phyloP scores from a whole-genome alignment of 2,797 vertebrate species.

The Gambusia yucatana region DNA sequence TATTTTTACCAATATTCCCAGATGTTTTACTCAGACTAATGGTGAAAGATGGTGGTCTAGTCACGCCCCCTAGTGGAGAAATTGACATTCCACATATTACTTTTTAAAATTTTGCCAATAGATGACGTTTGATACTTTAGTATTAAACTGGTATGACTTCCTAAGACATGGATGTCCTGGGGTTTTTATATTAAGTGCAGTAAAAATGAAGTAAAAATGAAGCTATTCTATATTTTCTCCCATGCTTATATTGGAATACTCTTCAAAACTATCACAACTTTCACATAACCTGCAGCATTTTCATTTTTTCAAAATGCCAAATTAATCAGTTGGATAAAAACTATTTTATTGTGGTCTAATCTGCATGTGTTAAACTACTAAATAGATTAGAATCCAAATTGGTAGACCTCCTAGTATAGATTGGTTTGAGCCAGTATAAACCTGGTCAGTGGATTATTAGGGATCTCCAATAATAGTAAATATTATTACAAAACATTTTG shows the following conservation, averaged over 20 bases:
- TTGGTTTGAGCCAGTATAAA: neutral
- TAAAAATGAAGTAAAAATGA: neutral
- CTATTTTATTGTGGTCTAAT: neutral
- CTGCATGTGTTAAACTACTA: neutral
- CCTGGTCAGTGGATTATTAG: neutral
- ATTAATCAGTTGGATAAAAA: neutral
- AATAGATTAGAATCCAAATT: neutral
- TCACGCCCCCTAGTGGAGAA: slow-evolving; percentile 53
- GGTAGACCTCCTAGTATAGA: neutral
- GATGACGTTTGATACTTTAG: neutral
- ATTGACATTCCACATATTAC: neutral
- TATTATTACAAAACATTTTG: neutral
- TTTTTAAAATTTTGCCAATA: neutral
- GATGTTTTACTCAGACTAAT: neutral
- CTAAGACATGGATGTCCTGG: neutral
- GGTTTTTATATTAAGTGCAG: neutral
- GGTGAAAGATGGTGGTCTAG: slow-evolving; percentile 17
- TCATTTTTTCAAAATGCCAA: neutral
- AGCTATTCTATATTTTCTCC: neutral
- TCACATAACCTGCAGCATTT: neutral
- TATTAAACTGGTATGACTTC: neutral
- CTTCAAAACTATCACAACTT: neutral
- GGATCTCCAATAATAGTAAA: neutral
- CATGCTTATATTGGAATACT: neutral
- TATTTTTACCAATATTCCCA: neutral